Base-by-base conservation (phyloP, 2,797 vertebrate species). In the Amblyraja radiata region DNA sequence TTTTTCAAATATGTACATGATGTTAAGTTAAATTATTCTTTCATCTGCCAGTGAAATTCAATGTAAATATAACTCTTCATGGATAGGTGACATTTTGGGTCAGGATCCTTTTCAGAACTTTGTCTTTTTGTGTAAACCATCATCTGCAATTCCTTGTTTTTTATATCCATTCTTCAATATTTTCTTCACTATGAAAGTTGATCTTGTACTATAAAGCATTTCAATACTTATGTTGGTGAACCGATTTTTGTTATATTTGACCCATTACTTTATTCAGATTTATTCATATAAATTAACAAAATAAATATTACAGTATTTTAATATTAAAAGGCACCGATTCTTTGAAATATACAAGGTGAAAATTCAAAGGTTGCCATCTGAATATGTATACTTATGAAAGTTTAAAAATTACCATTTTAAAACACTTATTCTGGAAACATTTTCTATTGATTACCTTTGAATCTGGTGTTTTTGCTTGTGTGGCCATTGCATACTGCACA, bases 401-500 rank as follows among this genome's bases (percentile, higher is more conserved):
- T n/a, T 63, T 86, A 86, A 46, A 46, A 2, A 3, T 46, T 46
- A 46, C 2, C 46, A 86, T 86, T 32, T 63, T 63, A 28, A 86
- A 86, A 86, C 1, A 16, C 6, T 65, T 16, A 18, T 65, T 88
- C n/a, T 58, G n/a, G 32, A 65, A 88, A 9, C 1, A 36, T 16
- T 11, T 63, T 23, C 61, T 23, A 61, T 3, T 21, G 23, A 93
- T 74, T 95, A 99, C 99, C 98, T 99, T 99, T 93, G 95, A 95
- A 93, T 98, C 98, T 5, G 95, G 94, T 93, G 79, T 94, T 96
- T 97, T 98, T 93, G 97, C 95, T 93, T 98, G 98, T 88, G 96
- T 94, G 54, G 97, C 95, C 90, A 98, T 97, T 73, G 98, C 98
- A 95, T 98, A 98, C 88, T 99, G 97, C 94, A 99, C 95, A 94